Percentiles rank a stretch among this genome's conserved stretches.
Evolutionary conservation across 1,140 invertebrate genomes (phyloP).

Genomic region (Drosophila ironensis): DNA sequence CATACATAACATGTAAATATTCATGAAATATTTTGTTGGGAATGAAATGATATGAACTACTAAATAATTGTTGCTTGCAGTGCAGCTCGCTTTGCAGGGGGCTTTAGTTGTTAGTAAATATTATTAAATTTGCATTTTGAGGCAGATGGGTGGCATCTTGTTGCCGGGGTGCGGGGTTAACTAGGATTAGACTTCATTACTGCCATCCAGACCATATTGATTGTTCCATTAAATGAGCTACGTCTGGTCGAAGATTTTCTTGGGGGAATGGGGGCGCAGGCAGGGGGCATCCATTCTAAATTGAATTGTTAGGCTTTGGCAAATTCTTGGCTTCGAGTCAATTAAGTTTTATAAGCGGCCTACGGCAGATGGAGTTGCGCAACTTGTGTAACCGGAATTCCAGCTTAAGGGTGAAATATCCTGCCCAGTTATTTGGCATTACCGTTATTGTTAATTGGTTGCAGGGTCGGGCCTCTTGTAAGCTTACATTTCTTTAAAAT

Average conservation of each 20-base stretch:
- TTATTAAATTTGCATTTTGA: conserved; percentile 70
- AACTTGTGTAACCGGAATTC: conserved; percentile 24
- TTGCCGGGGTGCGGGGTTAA: conserved; percentile 52
- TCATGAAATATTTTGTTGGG: too few species aligned
- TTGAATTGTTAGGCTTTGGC: conserved; percentile 68
- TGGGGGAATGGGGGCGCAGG: background rate
- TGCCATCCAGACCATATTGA: conserved; percentile 61
- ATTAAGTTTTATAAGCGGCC: conserved; percentile 67
- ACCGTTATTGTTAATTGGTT: background rate
- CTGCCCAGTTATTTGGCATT: background rate
- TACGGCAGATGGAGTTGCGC: conserved; percentile 17
- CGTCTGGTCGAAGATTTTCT: conserved; percentile 41
- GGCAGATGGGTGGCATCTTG: conserved; percentile 32
- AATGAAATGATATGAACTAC: background rate
- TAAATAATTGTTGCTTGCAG: background rate
- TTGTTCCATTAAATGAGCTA: conserved; percentile 72
- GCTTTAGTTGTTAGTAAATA: conserved; percentile 65
- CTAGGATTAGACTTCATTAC: conserved; percentile 77
- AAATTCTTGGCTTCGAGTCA: conserved; percentile 64
- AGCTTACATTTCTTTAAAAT: background rate
- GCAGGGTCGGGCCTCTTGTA: background rate
- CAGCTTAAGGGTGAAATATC: conserved; percentile 22
- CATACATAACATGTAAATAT: too few species aligned
- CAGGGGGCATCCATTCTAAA: conserved; percentile 40
- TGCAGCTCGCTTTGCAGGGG: conserved; percentile 24